phyloP scores from a whole-genome alignment of 2,113 vertebrate genomes.

The Seriola dumerili region DNA sequence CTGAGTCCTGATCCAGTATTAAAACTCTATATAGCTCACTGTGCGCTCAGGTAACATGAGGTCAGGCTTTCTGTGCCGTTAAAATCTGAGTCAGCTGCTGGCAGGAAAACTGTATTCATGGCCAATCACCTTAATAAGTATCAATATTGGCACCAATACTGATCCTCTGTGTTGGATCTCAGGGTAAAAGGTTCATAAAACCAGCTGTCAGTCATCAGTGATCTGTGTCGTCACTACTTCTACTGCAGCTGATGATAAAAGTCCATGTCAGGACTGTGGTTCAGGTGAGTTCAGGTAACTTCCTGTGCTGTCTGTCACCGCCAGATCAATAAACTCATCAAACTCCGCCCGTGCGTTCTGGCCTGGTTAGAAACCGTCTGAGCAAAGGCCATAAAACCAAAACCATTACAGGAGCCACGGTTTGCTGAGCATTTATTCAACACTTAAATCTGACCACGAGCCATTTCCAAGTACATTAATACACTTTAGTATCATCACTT shows the following conservation, averaged over 20 bases:
- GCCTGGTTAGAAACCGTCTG: background rate
- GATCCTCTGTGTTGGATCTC: background rate
- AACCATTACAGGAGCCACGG: constrained; percentile 29
- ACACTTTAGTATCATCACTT: constrained; percentile 17
- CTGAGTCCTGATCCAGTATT: no score
- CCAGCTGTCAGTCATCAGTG: no score
- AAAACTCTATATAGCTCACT: no score
- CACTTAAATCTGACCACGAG: constrained; percentile 42
- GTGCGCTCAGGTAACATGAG: no score
- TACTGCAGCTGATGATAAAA: no score
- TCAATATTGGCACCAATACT: background rate
- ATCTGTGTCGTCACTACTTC: no score
- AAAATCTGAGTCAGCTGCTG: no score
- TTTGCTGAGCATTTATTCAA: constrained; percentile 42
- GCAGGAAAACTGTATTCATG: no score
- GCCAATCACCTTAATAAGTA: no score
- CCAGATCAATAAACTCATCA: constrained; percentile 40
- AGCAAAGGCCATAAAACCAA: constrained; percentile 20
- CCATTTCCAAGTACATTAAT: constrained; percentile 23
- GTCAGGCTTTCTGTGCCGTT: no score
- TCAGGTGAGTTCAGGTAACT: background rate
- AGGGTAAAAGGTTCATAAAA: no score
- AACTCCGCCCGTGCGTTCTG: background rate
- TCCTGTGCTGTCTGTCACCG: background rate
- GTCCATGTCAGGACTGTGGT: background rate